Percentiles rank a stretch among this genome's conserved stretches.
Evolutionary conservation across 2,797 vertebrate species (phyloP).

Genomic region (Mionectes olivaceus): DNA sequence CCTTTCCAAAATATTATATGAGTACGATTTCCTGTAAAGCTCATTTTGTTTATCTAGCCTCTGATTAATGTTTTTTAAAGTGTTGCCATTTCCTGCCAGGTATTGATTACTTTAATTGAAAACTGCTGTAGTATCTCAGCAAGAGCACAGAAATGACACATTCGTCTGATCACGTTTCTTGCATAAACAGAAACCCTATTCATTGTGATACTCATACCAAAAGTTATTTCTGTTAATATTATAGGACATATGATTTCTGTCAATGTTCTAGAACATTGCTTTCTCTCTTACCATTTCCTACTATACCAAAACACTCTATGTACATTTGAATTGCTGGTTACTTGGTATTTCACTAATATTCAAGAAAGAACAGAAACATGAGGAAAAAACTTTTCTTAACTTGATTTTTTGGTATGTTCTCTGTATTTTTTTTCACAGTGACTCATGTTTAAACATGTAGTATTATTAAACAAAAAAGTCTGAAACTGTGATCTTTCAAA

Average conservation of each 20-base stretch:
- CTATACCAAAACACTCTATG: neutral
- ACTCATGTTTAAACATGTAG: neutral
- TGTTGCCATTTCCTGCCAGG: neutral
- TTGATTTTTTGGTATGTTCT: neutral
- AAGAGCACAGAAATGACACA: neutral
- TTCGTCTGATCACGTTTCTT: neutral
- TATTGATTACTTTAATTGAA: slow-evolving; percentile 54
- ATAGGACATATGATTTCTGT: neutral
- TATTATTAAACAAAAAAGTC: neutral
- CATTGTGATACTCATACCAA: neutral
- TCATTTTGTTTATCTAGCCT: slow-evolving; percentile 15
- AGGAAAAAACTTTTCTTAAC: neutral
- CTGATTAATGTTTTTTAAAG: slow-evolving; percentile 38
- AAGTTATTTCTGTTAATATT: neutral
- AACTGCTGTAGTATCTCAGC: neutral
- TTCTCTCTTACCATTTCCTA: neutral
- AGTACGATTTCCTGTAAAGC: slow-evolving; percentile 26
- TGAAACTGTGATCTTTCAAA: neutral
- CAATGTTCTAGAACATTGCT: neutral
- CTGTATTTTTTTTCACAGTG: neutral
- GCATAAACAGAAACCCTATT: neutral
- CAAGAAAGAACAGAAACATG: neutral
- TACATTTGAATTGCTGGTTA: neutral
- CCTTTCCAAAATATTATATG: neutral
- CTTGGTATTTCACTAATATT: neutral